phyloP scores from a whole-genome alignment of 2,888 invertebrate genomes.

The Anarsia innoxiella region DNA sequence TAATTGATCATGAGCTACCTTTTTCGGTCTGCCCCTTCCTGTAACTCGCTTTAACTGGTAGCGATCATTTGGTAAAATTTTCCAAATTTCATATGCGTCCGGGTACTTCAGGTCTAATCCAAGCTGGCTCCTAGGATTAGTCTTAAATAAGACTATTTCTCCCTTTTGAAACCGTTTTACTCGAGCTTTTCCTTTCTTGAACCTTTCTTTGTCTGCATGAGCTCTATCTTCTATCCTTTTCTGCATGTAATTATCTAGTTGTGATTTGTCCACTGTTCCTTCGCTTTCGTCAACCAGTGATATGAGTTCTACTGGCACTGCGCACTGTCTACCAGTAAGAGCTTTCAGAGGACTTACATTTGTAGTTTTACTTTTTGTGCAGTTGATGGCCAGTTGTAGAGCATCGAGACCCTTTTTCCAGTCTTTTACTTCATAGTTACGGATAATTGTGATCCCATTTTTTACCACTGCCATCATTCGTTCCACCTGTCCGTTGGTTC shows the following conservation, averaged over 20 bases:
- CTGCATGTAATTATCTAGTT: no score
- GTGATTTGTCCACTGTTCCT: not conserved
- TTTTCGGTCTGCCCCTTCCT: constrained; percentile 2
- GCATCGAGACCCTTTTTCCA: constrained; percentile 16
- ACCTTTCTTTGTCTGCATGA: not conserved
- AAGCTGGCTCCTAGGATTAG: not conserved
- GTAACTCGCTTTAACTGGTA: constrained; percentile 2
- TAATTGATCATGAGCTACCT: no score
- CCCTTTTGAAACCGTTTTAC: not conserved
- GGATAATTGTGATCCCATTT: constrained; percentile 15
- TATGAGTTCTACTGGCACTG: constrained; percentile 14
- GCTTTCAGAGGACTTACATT: constrained; percentile 13
- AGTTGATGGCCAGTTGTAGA: constrained; percentile 20
- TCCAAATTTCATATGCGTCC: not conserved
- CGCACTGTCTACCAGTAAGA: constrained; percentile 14
- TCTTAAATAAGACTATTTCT: not conserved
- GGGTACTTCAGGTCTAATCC: not conserved
- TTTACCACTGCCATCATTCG: constrained; percentile 17
- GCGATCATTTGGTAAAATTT: not conserved
- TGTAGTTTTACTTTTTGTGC: constrained; percentile 15
- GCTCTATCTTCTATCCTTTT: not conserved
- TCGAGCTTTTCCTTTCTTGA: not conserved
- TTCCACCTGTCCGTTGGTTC: constrained; percentile 21
- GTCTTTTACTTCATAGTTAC: constrained; percentile 15
- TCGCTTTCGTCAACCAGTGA: constrained; percentile 7